Base-by-base conservation (phyloP, 2,888 invertebrate species). In the Epistrophe eligans region DNA sequence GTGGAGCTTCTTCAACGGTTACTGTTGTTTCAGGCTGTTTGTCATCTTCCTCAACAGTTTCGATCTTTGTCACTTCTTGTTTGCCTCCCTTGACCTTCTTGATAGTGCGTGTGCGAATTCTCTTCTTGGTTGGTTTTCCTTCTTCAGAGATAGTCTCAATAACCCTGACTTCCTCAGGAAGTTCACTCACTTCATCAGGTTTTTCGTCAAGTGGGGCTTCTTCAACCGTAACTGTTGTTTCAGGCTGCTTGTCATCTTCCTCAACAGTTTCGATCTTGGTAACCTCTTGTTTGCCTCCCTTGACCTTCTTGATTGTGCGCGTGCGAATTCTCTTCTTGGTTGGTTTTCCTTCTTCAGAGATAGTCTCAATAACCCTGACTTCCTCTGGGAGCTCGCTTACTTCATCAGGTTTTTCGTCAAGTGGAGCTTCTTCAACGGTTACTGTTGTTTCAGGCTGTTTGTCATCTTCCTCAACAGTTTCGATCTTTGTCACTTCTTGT, bases 221-320 rank as follows among this genome's bases (percentile, higher is more conserved):
- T 67, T 79, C 73, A 11, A 89, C 88, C n/a, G 83, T 88, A 1
- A 89, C 84, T 0, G 87, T 88, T 15, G 89, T 89, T 48, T 89
- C 89, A 7, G 91, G 79, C 67, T 91, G 91, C 79, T 91, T 90
- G 58, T 85, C 79, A 84, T 92, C 93, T 89, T 92, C 91, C 82
- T 90, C 90, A 40, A 92, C 90, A 8, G 92, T 92, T 17, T 91
- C 89, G 62, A 93, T 92, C 90, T 92, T 91, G 1, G 92, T 93
- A n/a, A 91, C 89, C 88, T 93, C 91, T 52, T 90, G 89, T 72
- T 89, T 90, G 15, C 79, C 88, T 11, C 89, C 90, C 77, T 77
- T 77, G 13, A 77, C 45, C 57, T 70, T 70, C 35, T 80, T 88
- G 57, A 83, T 83, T 2, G 60, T 43, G 19, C 92, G 89, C 60